These are phyloP conservation scores for Sarcophaga carnaria DNA, from an alignment of 2,888 invertebrate genomes.

Conservation along the genomic window DNA sequence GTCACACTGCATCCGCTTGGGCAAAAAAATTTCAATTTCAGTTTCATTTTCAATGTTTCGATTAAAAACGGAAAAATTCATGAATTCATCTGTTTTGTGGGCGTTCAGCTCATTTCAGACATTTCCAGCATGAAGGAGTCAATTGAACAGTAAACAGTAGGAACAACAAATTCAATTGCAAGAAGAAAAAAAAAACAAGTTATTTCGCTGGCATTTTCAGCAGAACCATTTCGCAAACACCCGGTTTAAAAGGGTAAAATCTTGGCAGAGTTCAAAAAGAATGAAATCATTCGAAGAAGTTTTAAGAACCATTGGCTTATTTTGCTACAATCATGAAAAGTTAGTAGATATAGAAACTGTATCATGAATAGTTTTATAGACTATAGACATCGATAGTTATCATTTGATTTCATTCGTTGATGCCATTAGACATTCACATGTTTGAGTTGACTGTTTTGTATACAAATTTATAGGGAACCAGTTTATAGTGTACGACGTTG, in stretches of 20 bases:
- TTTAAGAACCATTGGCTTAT: neutral
- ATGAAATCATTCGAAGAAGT: neutral
- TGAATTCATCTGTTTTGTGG: constrained; percentile 50
- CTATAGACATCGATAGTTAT: too few relatives aligned
- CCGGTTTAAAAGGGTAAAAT: neutral
- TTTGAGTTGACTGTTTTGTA: too few relatives aligned
- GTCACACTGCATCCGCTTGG: constrained; percentile 46
- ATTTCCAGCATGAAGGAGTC: constrained; percentile 21
- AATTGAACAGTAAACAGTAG: neutral
- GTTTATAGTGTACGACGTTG: too few relatives aligned
- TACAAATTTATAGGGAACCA: too few relatives aligned
- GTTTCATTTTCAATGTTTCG: constrained; percentile 52
- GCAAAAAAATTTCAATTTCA: constrained; percentile 52
- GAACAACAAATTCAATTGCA: constrained; percentile 4
- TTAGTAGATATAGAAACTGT: too few relatives aligned
- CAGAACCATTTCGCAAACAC: constrained; percentile 31
- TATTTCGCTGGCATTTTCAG: constrained; percentile 43
- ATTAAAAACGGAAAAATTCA: neutral
- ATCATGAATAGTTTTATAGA: too few relatives aligned
- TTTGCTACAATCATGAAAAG: too few relatives aligned
- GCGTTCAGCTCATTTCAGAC: constrained; percentile 33
- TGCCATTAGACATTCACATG: too few relatives aligned
- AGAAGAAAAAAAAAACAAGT: constrained; percentile 13
- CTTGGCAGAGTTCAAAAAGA: neutral
- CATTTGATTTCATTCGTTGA: too few relatives aligned